phyloP scores from a whole-genome alignment of 2,113 vertebrate species.

The Eulemur macaco region DNA sequence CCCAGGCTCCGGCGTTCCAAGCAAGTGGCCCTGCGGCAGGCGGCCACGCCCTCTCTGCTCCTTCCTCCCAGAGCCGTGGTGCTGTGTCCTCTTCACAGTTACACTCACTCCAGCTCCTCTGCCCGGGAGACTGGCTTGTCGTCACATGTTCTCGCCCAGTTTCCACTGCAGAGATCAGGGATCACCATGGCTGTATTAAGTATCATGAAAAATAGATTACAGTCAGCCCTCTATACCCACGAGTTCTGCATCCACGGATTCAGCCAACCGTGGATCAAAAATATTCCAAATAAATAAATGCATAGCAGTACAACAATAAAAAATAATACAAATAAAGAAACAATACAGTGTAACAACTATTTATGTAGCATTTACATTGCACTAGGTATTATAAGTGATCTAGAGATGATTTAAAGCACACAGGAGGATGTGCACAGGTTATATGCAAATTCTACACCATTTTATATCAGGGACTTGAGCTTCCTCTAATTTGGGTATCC shows the following conservation, averaged over 20 bases:
- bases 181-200: neutral
- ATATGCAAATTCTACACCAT: neutral
- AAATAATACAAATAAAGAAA: neutral
- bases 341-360: neutral
- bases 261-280: neutral
- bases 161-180: neutral
- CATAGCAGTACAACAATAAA: neutral
- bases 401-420: neutral
- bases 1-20: neutral
- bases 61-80: neutral
- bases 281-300: neutral
- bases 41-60: neutral
- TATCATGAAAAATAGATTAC: neutral
- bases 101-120: neutral
- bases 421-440: neutral
- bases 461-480: neutral
- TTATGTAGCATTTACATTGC: neutral
- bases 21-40: neutral
- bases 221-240: neutral
- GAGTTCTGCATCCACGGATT: neutral
- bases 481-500: neutral
- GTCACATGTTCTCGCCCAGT: neutral
- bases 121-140: neutral
- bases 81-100: rapidly evolving
- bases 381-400: neutral